Evolutionary conservation across 1,140 invertebrate genomes (phyloP), one percentile per base, ranked within the genome.

Genomic region (Globodera rostochiensis): DNA sequence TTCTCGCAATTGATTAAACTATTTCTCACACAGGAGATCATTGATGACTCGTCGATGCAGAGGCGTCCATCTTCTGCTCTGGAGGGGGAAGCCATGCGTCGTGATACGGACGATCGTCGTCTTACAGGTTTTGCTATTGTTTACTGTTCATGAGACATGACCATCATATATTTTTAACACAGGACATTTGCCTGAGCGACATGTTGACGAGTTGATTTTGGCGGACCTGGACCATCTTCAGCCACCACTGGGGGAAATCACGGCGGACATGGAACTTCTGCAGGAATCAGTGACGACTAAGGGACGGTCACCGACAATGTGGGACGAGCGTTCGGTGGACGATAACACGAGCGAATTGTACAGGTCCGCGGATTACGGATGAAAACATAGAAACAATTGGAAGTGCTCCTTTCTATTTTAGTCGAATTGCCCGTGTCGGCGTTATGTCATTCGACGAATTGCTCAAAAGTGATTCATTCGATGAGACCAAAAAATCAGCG

Each of bases 381-480:
- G 2, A 21, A 73, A 73, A n/a, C 1, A 47, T 25, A 11, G 36
- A 36, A 75, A 74, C 9, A 36, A 8, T 11, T 74, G 13, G 64
- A 45, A 46, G 8, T 74, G 21, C 4, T 15, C 47, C 64, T 7
- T 13, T 3, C 25, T 25, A 13, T 57, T 60, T 57, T 46, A 46
- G 49, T 19, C 15, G 46, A 57, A 53, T 25, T 57, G n/a, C 7
- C 15, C 57, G 49, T 19, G 15, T 4, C 45, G 46, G 19, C n/a
- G 36, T n/a, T 76, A 19, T 36, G 57, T 60, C 66, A n/a, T 76
- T 76, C 21, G 15, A 57, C 50, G 57, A n/a, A 21, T 19, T 57
- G 36, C 36, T 57, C 74, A 76, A 57, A 76, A 9, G 74, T 47
- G n/a, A 76, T 19, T 64, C 57, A n/a, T 64, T 64, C 19, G 57